Evolutionary conservation across 2,113 vertebrate genomes (phyloP), one percentile per base, ranked within the genome.

Genomic region (Daphoenositta chrysoptera): DNA sequence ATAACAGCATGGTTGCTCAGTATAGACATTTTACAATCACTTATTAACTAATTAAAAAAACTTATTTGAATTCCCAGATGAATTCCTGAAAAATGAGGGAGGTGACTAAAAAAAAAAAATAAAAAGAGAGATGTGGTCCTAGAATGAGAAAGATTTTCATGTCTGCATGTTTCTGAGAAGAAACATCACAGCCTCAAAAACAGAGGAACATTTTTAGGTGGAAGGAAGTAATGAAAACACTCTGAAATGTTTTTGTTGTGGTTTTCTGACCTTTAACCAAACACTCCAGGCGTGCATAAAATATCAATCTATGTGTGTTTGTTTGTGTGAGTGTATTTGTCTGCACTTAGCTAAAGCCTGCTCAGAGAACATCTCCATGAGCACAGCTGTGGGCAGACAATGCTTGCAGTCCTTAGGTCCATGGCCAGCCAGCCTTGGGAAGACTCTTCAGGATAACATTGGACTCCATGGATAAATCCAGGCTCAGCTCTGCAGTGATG

Each of bases 251-350:
- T 90, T 88, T 51, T 88, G 40, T 94, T 83, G 91, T 96, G 93
- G 76, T 89, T 95, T 90, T 89, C 56, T 96, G 89, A 94, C 88
- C 76, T 96, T 96, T 95, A 69, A 61, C 42, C 15, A 89, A 73
- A 37, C 0, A 15, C 64, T 84, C 37, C 61, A 78, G 72, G 75
- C 75, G 56, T 82, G 64, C 26, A 48, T 56, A 71, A 94, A 86
- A 92, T 53, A 51, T 83, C 12, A 16, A 40, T 33, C 37, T 72
- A 2, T 26, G 53, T 47, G 26, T 75, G 24, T 85, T 87, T 89
- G 33, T 68, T 94, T 94, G 48, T 77, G 53, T 33, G 40, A 51
- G 66, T 51, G 28, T 65, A 13, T 85, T 87, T 91, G 45, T 82
- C 94, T 95, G 47, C 60, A 81, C 3, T 56, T 71, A 70, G 75